A percentile compares a stretch with the other conserved stretches of the same genome.
Conservation (phyloP, 1,140 invertebrate genomes). For the Dysdera silvatica region DNA sequence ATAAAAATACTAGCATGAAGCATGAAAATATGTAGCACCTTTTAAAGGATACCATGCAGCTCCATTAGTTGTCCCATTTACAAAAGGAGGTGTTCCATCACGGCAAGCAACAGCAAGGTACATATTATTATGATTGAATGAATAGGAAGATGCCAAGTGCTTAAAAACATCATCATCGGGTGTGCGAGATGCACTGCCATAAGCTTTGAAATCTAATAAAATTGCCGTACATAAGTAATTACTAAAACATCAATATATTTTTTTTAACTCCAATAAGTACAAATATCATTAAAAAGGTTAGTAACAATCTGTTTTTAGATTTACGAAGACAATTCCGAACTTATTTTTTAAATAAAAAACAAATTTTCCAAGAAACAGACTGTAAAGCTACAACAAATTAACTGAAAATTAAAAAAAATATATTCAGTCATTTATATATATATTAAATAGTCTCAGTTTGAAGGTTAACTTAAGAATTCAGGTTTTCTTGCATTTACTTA, state of each 20-base stretch:
- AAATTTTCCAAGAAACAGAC: too few species aligned
- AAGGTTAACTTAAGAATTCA: too few species aligned
- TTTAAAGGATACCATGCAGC: constrained; percentile 86
- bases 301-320: too few species aligned
- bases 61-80: constrained; percentile 82
- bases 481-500: not conserved
- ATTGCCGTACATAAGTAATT: not conserved
- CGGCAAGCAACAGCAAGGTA: constrained; percentile 33
- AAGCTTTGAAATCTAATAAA: constrained; percentile 21
- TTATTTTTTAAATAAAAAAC: too few species aligned
- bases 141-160: constrained; percentile 38
- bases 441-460: too few species aligned
- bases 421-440: not conserved
- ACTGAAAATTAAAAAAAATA: not conserved
- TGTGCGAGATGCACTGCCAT: constrained; percentile 21
- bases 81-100: constrained; percentile 57
- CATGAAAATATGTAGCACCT: too few species aligned
- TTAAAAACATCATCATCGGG: constrained; percentile 41
- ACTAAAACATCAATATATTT: not conserved
- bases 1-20: too few species aligned
- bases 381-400: too few species aligned
- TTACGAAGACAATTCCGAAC: too few species aligned
- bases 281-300: not conserved
- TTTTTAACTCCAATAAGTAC: not conserved
- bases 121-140: constrained; percentile 45